Evolutionary conservation across 1,140 invertebrate genomes (phyloP), one percentile per base, ranked within the genome.

Genomic region (Anadara kagoshimensis): DNA sequence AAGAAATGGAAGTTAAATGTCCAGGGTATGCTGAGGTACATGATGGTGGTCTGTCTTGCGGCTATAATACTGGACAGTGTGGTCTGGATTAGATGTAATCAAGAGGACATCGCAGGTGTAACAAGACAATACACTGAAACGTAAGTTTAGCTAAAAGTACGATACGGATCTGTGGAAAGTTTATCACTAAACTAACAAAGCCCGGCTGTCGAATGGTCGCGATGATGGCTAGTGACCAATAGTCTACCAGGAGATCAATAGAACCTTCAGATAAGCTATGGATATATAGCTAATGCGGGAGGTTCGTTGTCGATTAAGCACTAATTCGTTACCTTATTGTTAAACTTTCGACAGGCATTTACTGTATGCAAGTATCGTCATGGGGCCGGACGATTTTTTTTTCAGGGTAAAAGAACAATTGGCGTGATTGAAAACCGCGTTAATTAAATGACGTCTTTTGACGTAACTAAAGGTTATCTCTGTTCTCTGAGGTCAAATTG

Each of bases 91-190:
- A 63, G 74, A 20, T 88, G 86, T 79, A 75, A 79, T 12, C 53
- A 67, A 8, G 54, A 71, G 8, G 54, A 65, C 7, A 75, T 85
- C 5, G 81, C 81, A 11, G 86, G 86, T 5, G 75, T 87, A 0
- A 96, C 94, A 20, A 95, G 94, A 83, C 95, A 95, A 0, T 98
- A 97, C 81, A 94, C 93, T 80, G 94, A 94, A 80, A 94, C 92
- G 92, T 90, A 83, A 65, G 65, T 73, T 8, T 22, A 8, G 12
- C 44, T 47, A 43, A 56, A 36, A 53, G 53, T 47, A 63, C 47
- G 51, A 5, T 64, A 12, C 24, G 22, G 43, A 43, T 59, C 8
- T 49, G 11, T 24, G 11, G 11, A 18, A 11, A 16, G 45, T 47
- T 47, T 47, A 10, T 8, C 8, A 47, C 8, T 16, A 8, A 8